phyloP scores from a whole-genome alignment of 2,797 vertebrate species.

The Microchirus variegatus region DNA sequence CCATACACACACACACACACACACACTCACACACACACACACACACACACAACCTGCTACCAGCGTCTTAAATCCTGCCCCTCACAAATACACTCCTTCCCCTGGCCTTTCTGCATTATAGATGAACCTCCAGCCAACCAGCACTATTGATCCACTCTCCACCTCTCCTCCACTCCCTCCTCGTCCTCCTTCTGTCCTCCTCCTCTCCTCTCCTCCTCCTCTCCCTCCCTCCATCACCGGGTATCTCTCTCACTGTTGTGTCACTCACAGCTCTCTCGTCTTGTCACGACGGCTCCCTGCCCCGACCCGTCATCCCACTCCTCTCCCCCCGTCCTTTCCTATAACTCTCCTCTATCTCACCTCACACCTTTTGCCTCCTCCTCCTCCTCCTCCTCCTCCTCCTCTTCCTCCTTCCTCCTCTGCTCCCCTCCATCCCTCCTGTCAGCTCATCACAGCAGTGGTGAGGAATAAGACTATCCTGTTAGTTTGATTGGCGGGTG shows the following conservation, averaged over 20 bases:
- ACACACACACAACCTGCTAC: slow-evolving; percentile 38
- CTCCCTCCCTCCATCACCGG: slow-evolving; percentile 41
- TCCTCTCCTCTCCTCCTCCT: too few relatives aligned
- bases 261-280: slow-evolving; percentile 55
- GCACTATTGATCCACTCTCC: slow-evolving; percentile 54
- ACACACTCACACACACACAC: slow-evolving; percentile 37
- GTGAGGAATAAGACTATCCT: slow-evolving; percentile 34
- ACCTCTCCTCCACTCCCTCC: background rate
- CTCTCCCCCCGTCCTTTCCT: slow-evolving; percentile 29
- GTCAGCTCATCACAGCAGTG: slow-evolving; percentile 53
- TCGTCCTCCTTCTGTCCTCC: background rate
- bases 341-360: slow-evolving; percentile 62
- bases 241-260: slow-evolving; percentile 39
- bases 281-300: slow-evolving; percentile 38
- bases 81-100: slow-evolving; percentile 48
- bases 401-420: background rate
- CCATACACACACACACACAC: background rate
- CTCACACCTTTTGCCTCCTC: slow-evolving; percentile 49
- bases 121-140: slow-evolving; percentile 67
- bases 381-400: slow-evolving; percentile 6
- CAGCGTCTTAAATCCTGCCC: slow-evolving; percentile 46
- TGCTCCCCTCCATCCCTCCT: background rate
- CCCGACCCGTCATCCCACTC: slow-evolving; percentile 22
- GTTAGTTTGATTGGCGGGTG: slow-evolving; percentile 65
- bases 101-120: slow-evolving; percentile 73